Base-by-base conservation (phyloP, 2,113 vertebrate species). In the Cyprinus carpio region DNA sequence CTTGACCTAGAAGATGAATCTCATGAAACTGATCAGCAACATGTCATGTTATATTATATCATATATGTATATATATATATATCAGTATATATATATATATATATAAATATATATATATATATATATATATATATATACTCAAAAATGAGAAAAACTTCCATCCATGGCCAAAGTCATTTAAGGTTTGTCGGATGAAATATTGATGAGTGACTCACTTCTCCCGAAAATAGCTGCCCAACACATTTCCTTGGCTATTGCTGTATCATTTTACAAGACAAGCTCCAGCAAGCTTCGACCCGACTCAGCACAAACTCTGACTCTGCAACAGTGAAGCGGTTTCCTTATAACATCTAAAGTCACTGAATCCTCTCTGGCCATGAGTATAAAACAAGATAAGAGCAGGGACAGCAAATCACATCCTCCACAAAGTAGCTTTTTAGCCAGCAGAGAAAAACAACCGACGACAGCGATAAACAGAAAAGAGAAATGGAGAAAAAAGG, bases 191-290 rank as follows among this genome's bases (percentile, higher is more conserved):
- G 23, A 54, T 85, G 1, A 85, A 84, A 85, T 87, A 85, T 86
- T 72, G 80, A 89, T 87, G n/a, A 37, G 29, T 34, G 29, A 20
- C 29, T 65, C 67, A 71, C 58, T 75, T 69, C 64, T 15, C 11
- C 56, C 69, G 58, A 84, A 83, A 80, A 88, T 72, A 77, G 60
- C 74, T 83, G 83, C 77, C 75, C 62, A 16, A 67, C 65, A 86
- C 77, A 65, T 85, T 82, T 74, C 75, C 80, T 79, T 79, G 51
- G 34, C 23, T 83, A 46, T 78, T 27, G n/a, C 16, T 58, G 60
- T 9, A 60, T 74, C 15, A 15, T 79, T 74, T 78, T 56, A 65
- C 25, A 60, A 75, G 58, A 46, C 37, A 6, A 13, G 25, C 46
- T 76, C 51, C 54, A 3, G 40, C 1, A 6, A 27, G 43, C 64